Percentiles rank a stretch among this genome's conserved stretches.
phyloP scores from a whole-genome alignment of 35 echinoderm and acorn worm species.

The Patiria miniata region DNA sequence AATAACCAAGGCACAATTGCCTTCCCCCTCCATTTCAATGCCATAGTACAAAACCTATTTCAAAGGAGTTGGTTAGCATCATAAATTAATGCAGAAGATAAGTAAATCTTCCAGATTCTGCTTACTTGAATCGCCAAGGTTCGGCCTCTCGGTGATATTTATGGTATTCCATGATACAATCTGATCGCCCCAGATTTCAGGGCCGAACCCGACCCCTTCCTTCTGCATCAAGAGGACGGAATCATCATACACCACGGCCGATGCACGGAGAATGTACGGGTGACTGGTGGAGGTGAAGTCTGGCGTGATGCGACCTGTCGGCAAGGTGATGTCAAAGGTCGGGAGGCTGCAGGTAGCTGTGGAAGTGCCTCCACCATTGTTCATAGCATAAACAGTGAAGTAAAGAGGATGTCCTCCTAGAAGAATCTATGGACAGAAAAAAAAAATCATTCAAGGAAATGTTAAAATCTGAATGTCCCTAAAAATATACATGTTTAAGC shows the following conservation, averaged over 20 bases:
- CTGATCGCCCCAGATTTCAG: conserved; percentile 46
- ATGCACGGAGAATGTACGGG: conserved; percentile 35
- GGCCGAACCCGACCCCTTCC: conserved; percentile 52
- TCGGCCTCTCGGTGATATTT: no score
- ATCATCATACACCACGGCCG: conserved; percentile 56
- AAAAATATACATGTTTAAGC: no score
- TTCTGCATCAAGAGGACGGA: conserved; percentile 22
- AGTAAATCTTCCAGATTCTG: not conserved
- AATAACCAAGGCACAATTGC: no score
- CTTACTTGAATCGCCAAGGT: not conserved
- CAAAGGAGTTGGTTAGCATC: no score
- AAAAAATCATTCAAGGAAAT: not conserved
- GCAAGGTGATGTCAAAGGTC: conserved; percentile 57
- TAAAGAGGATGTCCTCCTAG: conserved; percentile 38
- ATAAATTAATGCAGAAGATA: no score
- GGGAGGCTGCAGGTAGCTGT: conserved; percentile 37
- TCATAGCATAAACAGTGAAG: conserved; percentile 51
- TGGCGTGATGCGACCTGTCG: conserved; percentile 40
- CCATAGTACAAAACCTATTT: no score
- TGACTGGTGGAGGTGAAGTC: conserved; percentile 51
- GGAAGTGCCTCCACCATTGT: conserved; percentile 22
- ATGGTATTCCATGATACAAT: conserved; percentile 41
- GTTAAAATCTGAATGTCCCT: no score
- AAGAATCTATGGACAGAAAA: conserved; percentile 39
- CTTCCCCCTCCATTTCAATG: no score